These are phyloP conservation scores for Strigamia transsilvanica DNA, from an alignment of 2,888 invertebrate species.

Conservation along the genomic window DNA sequence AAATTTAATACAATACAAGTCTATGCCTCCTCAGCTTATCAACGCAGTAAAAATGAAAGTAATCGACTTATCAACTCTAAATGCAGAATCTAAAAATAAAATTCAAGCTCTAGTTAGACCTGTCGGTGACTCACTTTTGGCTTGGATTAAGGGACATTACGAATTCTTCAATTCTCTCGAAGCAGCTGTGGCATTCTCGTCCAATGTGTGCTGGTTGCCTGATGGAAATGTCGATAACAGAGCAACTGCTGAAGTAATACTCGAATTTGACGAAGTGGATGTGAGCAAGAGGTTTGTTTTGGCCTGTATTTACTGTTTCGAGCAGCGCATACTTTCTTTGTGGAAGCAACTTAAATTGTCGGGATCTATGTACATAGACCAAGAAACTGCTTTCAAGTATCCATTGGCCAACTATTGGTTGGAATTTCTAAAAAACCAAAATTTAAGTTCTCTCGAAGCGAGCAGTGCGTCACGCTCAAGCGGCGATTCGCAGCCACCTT, in stretches of 20 bases:
- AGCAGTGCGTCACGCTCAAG: background rate
- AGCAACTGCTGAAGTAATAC: slow-evolving; percentile 11
- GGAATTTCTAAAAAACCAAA: slow-evolving; percentile 34
- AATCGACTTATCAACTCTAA: background rate
- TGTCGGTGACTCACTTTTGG: slow-evolving; percentile 6
- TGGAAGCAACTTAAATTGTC: slow-evolving; percentile 5
- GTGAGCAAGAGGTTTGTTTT: slow-evolving; percentile 71
- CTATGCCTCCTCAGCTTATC: slow-evolving; percentile 9
- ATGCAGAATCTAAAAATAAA: slow-evolving; percentile 9
- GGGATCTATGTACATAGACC: background rate
- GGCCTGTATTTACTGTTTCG: slow-evolving; percentile 84
- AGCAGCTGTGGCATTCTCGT: background rate
- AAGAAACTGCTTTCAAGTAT: slow-evolving; percentile 24
- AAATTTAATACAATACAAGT: slow-evolving; percentile 1
- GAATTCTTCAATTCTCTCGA: slow-evolving; percentile 13
- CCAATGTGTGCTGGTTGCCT: background rate
- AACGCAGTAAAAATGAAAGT: slow-evolving; percentile 37
- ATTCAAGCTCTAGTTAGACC: slow-evolving; percentile 27
- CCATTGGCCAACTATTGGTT: slow-evolving; percentile 32
- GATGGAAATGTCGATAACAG: slow-evolving; percentile 7
- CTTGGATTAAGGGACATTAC: slow-evolving; percentile 17
- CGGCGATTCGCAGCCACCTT: background rate
- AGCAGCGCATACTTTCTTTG: slow-evolving; percentile 68
- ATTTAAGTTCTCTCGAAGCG: background rate
- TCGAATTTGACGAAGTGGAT: background rate